Evolutionary conservation across 2,797 vertebrate species (phyloP), one percentile per base, ranked within the genome.

Genomic region (Microhierax caerulescens): DNA sequence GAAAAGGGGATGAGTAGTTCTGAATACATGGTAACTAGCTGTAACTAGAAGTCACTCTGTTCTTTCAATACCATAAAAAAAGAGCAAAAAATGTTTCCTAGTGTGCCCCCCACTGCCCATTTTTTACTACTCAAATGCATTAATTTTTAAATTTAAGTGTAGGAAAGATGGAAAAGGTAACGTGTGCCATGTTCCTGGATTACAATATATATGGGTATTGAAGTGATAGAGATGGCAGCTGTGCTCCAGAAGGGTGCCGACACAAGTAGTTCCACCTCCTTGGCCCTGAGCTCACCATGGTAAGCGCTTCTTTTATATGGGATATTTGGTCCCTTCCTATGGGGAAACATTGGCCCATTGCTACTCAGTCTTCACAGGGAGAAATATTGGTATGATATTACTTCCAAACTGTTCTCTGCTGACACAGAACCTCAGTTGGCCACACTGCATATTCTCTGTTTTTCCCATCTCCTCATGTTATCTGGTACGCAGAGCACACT

Each of bases 271-370:
- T 82, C 34, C 13, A 36, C 28, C 11, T 54, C 30, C 27, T 27
- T 16, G 14, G 54, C 25, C 37, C 57, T 60, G 34, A 28, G 25
- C 32, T 84, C 2, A 15, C 30, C 4, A 9, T 18, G 34, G 12
- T 19, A 64, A 39, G 23, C 1, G 1, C 5, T 36, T 92, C 45
- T 70, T 56, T 56, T 53, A 16, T 41, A 3, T 0, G 1, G n/a
- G 36, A 36, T 20, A 8, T 43, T 67, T 1, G 2, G 9, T 27
- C 39, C 8, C 19, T 73, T 91, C 67, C 53, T n/a, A 3, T 20
- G 25, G 17, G 37, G 20, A 53, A 59, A 32, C 20, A 11, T 3
- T 51, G 48, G 10, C 28, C n/a, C 8, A 0, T 10, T 57, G 30
- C 53, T 69, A 36, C 18, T 86, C 21, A 19, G 23, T 43, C 56